These are phyloP conservation scores for Zonitis immaculata DNA, from an alignment of 2,888 invertebrate genomes.

Conservation along the genomic window DNA sequence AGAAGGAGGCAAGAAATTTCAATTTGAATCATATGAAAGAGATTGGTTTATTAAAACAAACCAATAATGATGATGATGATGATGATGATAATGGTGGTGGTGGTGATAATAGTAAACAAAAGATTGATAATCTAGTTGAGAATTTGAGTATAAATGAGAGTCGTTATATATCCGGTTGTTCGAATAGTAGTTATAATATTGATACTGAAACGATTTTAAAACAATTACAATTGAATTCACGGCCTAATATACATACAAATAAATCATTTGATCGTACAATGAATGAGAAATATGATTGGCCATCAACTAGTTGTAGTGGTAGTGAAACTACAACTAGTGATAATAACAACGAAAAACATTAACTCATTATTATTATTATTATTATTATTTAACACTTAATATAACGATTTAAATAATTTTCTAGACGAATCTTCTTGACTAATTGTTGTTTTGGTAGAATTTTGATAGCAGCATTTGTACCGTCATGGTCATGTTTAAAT, in stretches of 20 bases:
- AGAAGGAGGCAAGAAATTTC: conserved; percentile 26
- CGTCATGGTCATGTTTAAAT: conserved; percentile 44
- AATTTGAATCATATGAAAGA: conserved; percentile 13
- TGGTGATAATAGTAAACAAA: conserved; percentile 37
- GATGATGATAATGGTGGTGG: conserved; percentile 31
- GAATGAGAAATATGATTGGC: conserved; percentile 5
- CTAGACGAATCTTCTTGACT: conserved; percentile 37
- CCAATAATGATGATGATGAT: conserved; percentile 27
- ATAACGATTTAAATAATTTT: conserved; percentile 41
- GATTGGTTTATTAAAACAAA: conserved; percentile 9
- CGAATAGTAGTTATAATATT: conserved; percentile 29
- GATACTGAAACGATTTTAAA: conserved; percentile 30
- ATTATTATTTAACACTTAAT: conserved; percentile 19
- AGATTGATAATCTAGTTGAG: conserved; percentile 43
- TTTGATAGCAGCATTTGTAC: conserved; percentile 39
- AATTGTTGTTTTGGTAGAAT: conserved; percentile 35
- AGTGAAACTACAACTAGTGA: too few species aligned
- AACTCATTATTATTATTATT: too few species aligned
- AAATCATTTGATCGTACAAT: conserved; percentile 23
- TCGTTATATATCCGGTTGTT: conserved; percentile 45
- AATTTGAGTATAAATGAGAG: conserved; percentile 38
- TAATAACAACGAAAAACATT: background rate
- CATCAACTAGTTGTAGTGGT: conserved; percentile 1
- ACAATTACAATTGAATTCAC: conserved; percentile 29
- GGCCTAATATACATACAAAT: conserved; percentile 31